Percentiles rank a stretch among this genome's conserved stretches.
phyloP scores from a whole-genome alignment of 2,113 vertebrate genomes.

The Daboia siamensis region DNA sequence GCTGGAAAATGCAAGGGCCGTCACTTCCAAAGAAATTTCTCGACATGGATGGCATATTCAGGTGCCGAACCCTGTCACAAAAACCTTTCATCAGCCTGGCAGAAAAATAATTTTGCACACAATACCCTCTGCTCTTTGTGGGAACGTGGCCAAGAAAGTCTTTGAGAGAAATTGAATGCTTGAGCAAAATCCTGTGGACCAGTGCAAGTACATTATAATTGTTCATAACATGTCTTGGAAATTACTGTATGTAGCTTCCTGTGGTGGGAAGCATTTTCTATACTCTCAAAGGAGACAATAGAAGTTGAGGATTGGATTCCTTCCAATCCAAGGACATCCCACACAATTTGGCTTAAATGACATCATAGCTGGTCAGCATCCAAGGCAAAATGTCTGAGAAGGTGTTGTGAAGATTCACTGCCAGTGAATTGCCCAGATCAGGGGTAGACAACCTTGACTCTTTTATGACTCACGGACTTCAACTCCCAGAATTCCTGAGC shows the following conservation, averaged over 20 bases:
- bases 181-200: neutral
- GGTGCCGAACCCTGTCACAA: neutral
- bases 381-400: too few relatives aligned
- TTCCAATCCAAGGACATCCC: too few relatives aligned
- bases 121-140: neutral
- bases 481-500: too few relatives aligned
- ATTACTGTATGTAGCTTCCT: neutral
- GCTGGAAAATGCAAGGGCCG: neutral
- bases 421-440: neutral
- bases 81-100: neutral
- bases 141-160: neutral
- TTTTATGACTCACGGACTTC: too few relatives aligned
- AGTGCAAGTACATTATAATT: neutral
- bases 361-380: too few relatives aligned
- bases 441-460: too few relatives aligned
- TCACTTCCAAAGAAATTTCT: neutral
- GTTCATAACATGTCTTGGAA: neutral
- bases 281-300: too few relatives aligned
- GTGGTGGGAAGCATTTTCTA: neutral
- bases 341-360: too few relatives aligned
- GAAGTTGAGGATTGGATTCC: too few relatives aligned
- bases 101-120: neutral
- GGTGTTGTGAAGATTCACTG: too few relatives aligned
- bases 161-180: neutral
- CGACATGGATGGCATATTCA: neutral